Percentiles rank a stretch among this genome's conserved stretches.
Evolutionary conservation across 2,888 invertebrate species (phyloP).

Genomic region (Troides aeacus): DNA sequence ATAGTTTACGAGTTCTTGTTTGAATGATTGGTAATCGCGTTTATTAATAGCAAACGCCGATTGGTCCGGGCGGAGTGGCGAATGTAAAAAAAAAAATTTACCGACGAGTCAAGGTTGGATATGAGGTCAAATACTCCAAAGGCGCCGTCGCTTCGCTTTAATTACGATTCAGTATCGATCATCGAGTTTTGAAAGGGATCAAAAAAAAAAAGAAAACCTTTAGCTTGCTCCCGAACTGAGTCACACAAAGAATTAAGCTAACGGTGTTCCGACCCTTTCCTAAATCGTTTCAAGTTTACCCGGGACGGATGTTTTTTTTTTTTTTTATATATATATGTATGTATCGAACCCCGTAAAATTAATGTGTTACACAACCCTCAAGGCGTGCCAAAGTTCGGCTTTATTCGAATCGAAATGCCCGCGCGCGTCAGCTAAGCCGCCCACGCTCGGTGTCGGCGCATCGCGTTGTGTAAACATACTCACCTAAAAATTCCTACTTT

Average conservation of each 20-base stretch:
- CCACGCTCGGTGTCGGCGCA: slow-evolving; percentile 32
- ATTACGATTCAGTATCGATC: slow-evolving; percentile 10
- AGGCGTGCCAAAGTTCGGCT: slow-evolving; percentile 14
- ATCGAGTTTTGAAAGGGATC: slow-evolving; percentile 1
- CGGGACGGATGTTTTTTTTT: slow-evolving; percentile 12
- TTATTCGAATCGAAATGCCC: slow-evolving; percentile 10
- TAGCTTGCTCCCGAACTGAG: slow-evolving; percentile 4
- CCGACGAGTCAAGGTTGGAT: slow-evolving; percentile 28
- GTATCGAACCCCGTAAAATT: slow-evolving; percentile 16
- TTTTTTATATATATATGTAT: slow-evolving; percentile 4
- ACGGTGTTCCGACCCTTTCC: slow-evolving; percentile 15
- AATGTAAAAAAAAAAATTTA: slow-evolving; percentile 23
- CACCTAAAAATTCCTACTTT: slow-evolving; percentile 45
- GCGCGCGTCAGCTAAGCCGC: slow-evolving; percentile 10
- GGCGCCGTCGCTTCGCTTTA: slow-evolving; percentile 13
- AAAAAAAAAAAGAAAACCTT: slow-evolving; percentile 6
- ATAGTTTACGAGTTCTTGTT: background rate
- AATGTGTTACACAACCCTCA: slow-evolving; percentile 9
- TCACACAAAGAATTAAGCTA: slow-evolving; percentile 18
- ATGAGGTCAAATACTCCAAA: slow-evolving; percentile 22
- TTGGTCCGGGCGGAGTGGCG: slow-evolving; percentile 10
- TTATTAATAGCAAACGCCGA: slow-evolving; percentile 22
- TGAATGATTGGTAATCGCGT: slow-evolving; percentile 15
- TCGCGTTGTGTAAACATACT: slow-evolving; percentile 37
- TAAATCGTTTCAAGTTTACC: slow-evolving; percentile 18